Base-by-base conservation (phyloP, 2,113 vertebrate species). In the Cinclus mexicanus region DNA sequence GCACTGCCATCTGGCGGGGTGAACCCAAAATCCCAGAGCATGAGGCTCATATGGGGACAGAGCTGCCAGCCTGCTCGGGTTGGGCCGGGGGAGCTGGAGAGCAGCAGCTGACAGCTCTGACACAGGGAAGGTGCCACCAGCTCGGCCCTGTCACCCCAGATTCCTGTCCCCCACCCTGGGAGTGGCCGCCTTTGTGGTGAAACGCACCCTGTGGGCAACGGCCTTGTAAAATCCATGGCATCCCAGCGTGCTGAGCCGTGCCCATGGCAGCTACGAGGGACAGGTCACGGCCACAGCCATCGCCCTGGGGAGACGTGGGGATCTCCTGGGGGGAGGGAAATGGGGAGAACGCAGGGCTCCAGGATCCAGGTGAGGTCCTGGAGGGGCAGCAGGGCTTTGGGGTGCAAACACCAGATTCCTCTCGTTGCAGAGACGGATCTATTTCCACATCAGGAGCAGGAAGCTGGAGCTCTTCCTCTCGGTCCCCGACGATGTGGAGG, bases 381-480 rank as follows among this genome's bases (percentile, higher is more conserved):
- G 26, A 52, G 26, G 31, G 68, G 31, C 82, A 44, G 69, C 6
- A 11, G 47, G 33, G 19, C 0, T 26, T 52, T 28, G 0, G 28
- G n/a, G 83, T 47, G 77, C 21, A 9, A 67, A 46, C 23, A 10
- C 5, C 42, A 2, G 8, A 14, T 18, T 74, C 71, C 69, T 97
- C 20, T 97, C 71, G 37, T 94, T 72, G 21, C 97, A 99, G 99
- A 99, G 98, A 79, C 97, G 98, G 31, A 95, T 95, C 31, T 98
- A 98, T 67, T 99, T 99, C 97, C 98, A 94, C 50, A 87, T 99
- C 86, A 98, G 97, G 95, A 99, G 99, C 95, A 93, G 69, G 11
- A 97, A 98, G 49, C 96, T 98, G 25, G 97, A 98, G 22, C 97
- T 98, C 59, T 98, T 96, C 97, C 96, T 99, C 95, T 98, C 96